These are phyloP conservation scores for Pherbina coryleti DNA, from an alignment of 2,888 invertebrate species.

Conservation along the genomic window DNA sequence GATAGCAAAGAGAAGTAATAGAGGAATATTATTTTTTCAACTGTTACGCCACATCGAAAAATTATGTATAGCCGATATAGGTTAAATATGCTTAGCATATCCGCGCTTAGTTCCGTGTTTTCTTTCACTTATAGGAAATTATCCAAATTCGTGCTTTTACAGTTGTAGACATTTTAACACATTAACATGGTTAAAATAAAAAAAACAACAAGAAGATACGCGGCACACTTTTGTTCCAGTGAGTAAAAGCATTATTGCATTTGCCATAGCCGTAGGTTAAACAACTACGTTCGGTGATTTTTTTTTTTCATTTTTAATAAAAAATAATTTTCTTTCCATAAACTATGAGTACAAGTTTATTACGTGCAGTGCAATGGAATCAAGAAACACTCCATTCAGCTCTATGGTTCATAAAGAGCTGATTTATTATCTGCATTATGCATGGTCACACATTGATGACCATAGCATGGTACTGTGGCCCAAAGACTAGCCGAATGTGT, in stretches of 20 bases:
- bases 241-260: background rate
- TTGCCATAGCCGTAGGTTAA: background rate
- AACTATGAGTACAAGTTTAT: background rate
- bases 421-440: constrained; percentile 33
- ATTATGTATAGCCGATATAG: too few relatives aligned
- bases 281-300: too few relatives aligned
- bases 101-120: too few relatives aligned
- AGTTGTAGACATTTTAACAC: background rate
- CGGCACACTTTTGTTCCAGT: too few relatives aligned
- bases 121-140: too few relatives aligned
- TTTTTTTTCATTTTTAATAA: background rate
- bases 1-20: too few relatives aligned
- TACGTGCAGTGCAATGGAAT: background rate
- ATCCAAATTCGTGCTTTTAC: background rate
- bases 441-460: constrained; percentile 34
- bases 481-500: constrained; percentile 13
- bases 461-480: constrained; percentile 6
- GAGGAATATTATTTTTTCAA: too few relatives aligned
- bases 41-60: too few relatives aligned
- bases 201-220: background rate
- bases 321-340: background rate
- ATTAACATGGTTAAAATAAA: background rate
- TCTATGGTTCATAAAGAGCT: background rate
- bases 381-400: background rate
- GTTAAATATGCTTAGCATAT: too few relatives aligned